These are phyloP conservation scores for Exaiptasia diaphana DNA, from an alignment of 64 coral and sea anemone species.

Conservation along the genomic window DNA sequence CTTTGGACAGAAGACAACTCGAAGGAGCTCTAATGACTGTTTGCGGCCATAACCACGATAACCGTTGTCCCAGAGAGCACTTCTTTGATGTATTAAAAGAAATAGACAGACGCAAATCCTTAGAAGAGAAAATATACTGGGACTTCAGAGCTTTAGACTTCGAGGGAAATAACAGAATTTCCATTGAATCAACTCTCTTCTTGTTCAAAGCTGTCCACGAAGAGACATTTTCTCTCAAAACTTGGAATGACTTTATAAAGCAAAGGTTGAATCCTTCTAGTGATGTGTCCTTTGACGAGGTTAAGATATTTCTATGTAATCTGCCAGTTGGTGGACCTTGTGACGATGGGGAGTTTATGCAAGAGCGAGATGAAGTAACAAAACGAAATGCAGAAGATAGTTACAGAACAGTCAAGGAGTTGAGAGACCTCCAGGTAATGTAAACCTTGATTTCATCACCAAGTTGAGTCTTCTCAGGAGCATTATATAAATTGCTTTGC, in stretches of 20 bases:
- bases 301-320: constrained; percentile 92
- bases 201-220: constrained; percentile 91
- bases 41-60: constrained; percentile 69
- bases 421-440: constrained; percentile 91
- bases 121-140: constrained; percentile 92
- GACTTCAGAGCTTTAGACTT: constrained; percentile 89
- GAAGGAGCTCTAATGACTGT: constrained; percentile 71
- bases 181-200: constrained; percentile 81
- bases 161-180: constrained; percentile 80
- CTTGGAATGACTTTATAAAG: constrained; percentile 77
- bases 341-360: constrained; percentile 63
- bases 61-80: constrained; percentile 48
- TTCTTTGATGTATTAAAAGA: constrained; percentile 75
- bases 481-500: too few relatives aligned
- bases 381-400: constrained; percentile 11
- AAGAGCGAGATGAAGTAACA: constrained; percentile 51
- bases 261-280: constrained; percentile 37
- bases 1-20: constrained; percentile 71
- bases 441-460: too few relatives aligned
- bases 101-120: constrained; percentile 65
- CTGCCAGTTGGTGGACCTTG: constrained; percentile 68
- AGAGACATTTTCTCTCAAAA: constrained; percentile 85
- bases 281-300: constrained; percentile 93
- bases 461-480: too few relatives aligned
- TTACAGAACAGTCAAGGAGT: constrained; percentile 72